phyloP scores from a whole-genome alignment of 2,113 vertebrate species.

The Pimephales promelas region DNA sequence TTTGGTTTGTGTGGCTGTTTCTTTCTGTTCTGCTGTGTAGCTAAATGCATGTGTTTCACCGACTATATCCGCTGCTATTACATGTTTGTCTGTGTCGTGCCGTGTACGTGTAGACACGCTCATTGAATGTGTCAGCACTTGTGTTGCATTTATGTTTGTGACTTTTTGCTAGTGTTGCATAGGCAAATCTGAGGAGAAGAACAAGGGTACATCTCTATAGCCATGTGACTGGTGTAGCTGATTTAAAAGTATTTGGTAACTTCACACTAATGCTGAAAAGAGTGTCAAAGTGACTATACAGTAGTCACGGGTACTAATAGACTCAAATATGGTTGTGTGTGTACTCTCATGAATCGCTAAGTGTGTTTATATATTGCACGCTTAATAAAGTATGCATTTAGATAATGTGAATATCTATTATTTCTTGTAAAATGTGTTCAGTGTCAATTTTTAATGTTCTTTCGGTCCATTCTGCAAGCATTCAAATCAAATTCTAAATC shows the following conservation, averaged over 20 bases:
- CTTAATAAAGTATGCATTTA: slow-evolving; percentile 30
- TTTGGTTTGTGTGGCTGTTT: slow-evolving; percentile 8
- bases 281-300: neutral
- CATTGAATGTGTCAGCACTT: neutral
- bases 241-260: neutral
- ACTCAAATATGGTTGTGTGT: slow-evolving; percentile 4
- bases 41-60: neutral
- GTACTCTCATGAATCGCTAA: neutral
- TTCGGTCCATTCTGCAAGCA: neutral
- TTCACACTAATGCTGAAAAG: neutral
- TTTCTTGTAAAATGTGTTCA: slow-evolving; percentile 2
- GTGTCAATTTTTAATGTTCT: neutral
- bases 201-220: slow-evolving; percentile 27
- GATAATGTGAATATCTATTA: slow-evolving; percentile 12
- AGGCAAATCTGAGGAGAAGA: slow-evolving; percentile 2
- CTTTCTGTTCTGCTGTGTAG: neutral
- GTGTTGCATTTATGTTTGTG: slow-evolving; percentile 11
- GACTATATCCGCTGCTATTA: slow-evolving; percentile 26
- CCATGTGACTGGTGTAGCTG: slow-evolving; percentile 1
- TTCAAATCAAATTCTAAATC: neutral
- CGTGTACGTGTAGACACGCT: slow-evolving; percentile 1
- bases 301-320: neutral
- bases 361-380: slow-evolving; percentile 14
- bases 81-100: slow-evolving; percentile 19
- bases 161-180: slow-evolving; percentile 15